A percentile compares a stretch with the other conserved stretches of the same genome.
phyloP scores from a whole-genome alignment of 2,888 invertebrate genomes.

The Eristalis arbustorum region DNA sequence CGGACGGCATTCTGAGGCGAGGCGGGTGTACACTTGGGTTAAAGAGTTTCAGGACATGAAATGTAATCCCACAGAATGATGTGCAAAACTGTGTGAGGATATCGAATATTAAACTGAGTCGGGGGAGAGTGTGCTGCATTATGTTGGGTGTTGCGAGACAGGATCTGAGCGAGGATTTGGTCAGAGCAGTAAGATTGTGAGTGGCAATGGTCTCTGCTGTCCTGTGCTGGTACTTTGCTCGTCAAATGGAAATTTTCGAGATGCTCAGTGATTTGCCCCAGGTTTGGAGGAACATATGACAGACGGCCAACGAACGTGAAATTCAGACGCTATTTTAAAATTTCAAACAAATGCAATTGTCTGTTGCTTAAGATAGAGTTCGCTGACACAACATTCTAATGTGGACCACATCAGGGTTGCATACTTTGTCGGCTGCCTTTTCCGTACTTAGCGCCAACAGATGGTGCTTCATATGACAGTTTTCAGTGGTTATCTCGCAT shows the following conservation, averaged over 20 bases:
- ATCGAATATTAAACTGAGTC: neutral
- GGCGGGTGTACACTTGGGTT: neutral
- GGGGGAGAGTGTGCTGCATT: too few relatives aligned
- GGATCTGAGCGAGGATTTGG: neutral
- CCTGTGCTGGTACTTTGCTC: neutral
- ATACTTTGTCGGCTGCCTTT: too few relatives aligned
- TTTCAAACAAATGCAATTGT: too few relatives aligned
- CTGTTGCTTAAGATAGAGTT: too few relatives aligned
- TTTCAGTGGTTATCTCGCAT: too few relatives aligned
- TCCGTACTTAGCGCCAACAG: too few relatives aligned
- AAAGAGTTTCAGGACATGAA: conserved; percentile 1
- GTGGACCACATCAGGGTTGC: too few relatives aligned
- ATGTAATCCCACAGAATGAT: neutral
- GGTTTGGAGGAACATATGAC: too few relatives aligned
- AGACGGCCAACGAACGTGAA: too few relatives aligned
- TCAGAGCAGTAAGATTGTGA: neutral
- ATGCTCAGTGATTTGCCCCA: neutral
- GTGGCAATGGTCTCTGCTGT: neutral
- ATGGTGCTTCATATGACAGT: too few relatives aligned
- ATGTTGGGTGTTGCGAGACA: neutral
- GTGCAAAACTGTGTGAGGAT: neutral
- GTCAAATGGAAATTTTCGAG: neutral
- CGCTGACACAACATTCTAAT: too few relatives aligned
- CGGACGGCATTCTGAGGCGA: neutral
- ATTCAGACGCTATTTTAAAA: too few relatives aligned